Base-by-base conservation (phyloP, 1,140 invertebrate genomes). In the Conus ventricosus region DNA sequence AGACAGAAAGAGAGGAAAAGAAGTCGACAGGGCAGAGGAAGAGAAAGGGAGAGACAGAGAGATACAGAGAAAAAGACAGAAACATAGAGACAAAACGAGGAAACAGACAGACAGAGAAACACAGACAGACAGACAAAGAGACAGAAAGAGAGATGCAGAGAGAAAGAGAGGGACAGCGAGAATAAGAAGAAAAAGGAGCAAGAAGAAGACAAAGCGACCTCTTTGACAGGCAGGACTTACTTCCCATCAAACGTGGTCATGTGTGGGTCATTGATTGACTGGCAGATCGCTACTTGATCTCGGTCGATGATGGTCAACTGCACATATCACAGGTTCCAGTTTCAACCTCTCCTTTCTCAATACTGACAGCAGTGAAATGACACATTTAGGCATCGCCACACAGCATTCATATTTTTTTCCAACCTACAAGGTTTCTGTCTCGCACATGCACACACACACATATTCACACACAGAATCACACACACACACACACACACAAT, bases 181-280 rank as follows among this genome's bases (percentile, higher is more conserved):
- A 71, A 20, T 17, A 6, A 71, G 67, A 71, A 20, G 20, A 6
- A 71, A 17, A 71, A 20, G 20, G 67, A 71, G 11, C 11, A 20
- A 4, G 67, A 71, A 71, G 20, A 23, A 71, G 67, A 71, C 6
- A 20, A 71, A 71, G 13, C 20, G 67, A 6, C 20, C 20, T 71
- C 15, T 20, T 20, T n/a, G 51, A 10, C 8, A 23, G 71, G 13
- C 39, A 55, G 53, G 23, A 88, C 90, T 89, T 90, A 93, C 93
- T 82, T 90, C 78, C 87, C 90, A 91, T 94, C 93, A 85, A 93
- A 93, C 4, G 93, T 91, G 13, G 90, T 91, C 88, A 94, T 93
- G 76, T 94, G 94, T 60, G 94, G 94, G 85, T 94, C 94, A 85
- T 94, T 94, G 90, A 93, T 91, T 15, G 94, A 94, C 88, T 92